Base-by-base conservation (phyloP, 2,888 invertebrate genomes). In the Lottia scabra region DNA sequence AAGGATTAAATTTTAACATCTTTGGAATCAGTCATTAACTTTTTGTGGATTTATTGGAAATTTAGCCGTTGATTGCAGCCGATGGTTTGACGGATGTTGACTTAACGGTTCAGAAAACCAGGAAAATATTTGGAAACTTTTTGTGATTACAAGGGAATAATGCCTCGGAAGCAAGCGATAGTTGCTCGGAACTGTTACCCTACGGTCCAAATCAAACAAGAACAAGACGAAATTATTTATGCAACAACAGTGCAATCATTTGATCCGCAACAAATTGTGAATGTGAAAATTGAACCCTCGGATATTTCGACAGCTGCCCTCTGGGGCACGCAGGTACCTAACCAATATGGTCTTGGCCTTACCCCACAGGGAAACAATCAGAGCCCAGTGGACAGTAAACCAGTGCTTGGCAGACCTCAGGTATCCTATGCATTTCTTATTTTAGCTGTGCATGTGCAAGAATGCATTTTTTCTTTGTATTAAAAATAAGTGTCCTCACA, bases 101-200 rank as follows among this genome's bases (percentile, higher is more conserved):
- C 67, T 26, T 30, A 48, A 56, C 38, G 38, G 38, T 38, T 6
- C 5, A 38, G n/a, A n/a, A n/a, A n/a, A n/a, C n/a, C n/a, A n/a
- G n/a, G n/a, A n/a, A n/a, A n/a, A n/a, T n/a, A n/a, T 44, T 19
- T 45, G 67, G 56, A 30, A 46, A 56, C 23, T 56, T 67, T 27
- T 13, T 16, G 27, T 30, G 45, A 16, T 56, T 30, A n/a, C 48
- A 15, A 26, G 15, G 48, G 27, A 56, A 44, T 30, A 71, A 84
- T 85, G 84, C 82, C 84, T 77, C 82, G 84, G 74, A 76, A 82
- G 74, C 75, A 80, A 78, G 79, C 81, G 75, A 70, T 80, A 74
- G 74, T 84, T 77, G 73, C 77, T 38, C 75, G 77, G 66, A 71
- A 75, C 69, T 75, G 75, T 67, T 75, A 75, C 74, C 73, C 82